A percentile compares a stretch with the other conserved stretches of the same genome.
phyloP scores from a whole-genome alignment of 2,888 invertebrate genomes.

The Auanema freiburgensis region DNA sequence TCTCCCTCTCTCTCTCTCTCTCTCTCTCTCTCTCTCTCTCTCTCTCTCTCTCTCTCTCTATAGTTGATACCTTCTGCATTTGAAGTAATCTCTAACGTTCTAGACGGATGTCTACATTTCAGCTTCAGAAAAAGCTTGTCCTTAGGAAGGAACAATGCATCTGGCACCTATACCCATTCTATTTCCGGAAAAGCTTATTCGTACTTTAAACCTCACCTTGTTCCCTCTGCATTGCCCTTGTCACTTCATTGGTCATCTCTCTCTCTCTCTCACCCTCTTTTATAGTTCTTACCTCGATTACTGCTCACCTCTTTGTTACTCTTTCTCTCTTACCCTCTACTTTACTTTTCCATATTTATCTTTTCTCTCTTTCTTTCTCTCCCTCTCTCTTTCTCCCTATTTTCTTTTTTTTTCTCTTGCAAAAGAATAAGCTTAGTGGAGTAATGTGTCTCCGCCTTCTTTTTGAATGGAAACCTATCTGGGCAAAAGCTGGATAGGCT shows the following conservation, averaged over 20 bases:
- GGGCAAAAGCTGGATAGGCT: too few species aligned
- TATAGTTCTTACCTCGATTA: background rate
- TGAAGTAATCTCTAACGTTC: too few species aligned
- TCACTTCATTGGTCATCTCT: background rate
- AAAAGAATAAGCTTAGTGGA: too few species aligned
- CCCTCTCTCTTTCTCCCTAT: conserved; percentile 1
- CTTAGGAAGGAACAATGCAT: too few species aligned
- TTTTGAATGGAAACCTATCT: too few species aligned
- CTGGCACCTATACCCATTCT: too few species aligned
- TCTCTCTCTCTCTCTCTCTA: conserved; percentile 7
- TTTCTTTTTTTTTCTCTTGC: background rate
- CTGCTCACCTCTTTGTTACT: conserved; percentile 12
- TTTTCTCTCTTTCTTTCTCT: conserved; percentile 3
- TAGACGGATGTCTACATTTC: too few species aligned
- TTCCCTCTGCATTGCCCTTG: background rate
- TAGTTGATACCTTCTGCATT: too few species aligned
- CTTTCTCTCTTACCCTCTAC: conserved; percentile 1
- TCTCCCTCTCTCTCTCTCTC: conserved; percentile 1
- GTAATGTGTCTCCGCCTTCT: too few species aligned
- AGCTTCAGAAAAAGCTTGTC: too few species aligned
- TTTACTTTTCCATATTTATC: conserved; percentile 6
- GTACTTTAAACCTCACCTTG: background rate
- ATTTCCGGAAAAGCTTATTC: too few species aligned
- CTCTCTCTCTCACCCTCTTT: conserved; percentile 5
- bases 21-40: background rate